A percentile compares a stretch with the other conserved stretches of the same genome.
Conservation (phyloP, 1,140 invertebrate genomes). For the Heliconius nattereri region DNA sequence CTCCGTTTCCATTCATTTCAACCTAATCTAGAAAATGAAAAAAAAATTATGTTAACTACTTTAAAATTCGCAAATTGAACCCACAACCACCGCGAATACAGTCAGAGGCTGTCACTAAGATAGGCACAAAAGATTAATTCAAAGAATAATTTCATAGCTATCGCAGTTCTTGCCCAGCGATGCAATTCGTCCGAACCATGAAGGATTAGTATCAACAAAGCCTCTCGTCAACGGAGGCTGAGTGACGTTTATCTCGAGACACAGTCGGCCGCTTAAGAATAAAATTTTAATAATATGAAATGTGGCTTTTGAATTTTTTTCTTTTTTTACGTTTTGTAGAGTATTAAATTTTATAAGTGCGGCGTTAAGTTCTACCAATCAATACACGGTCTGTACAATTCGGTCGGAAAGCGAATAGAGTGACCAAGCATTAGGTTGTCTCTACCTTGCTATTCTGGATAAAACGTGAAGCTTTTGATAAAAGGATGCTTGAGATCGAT, state of each 20-base stretch:
- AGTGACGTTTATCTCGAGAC: constrained; percentile 30
- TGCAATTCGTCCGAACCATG: constrained; percentile 5
- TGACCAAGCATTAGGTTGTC: too few relatives aligned
- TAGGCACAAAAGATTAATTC: neutral
- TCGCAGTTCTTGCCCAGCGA: constrained; percentile 11
- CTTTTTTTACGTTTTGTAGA: neutral
- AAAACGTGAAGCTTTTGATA: too few relatives aligned
- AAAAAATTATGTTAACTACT: too few relatives aligned
- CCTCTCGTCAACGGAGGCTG: constrained; percentile 15
- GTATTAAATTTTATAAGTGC: neutral
- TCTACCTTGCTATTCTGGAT: too few relatives aligned
- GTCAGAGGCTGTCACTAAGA: too few relatives aligned
- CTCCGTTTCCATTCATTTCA: too few relatives aligned
- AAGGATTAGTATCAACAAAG: constrained; percentile 30
- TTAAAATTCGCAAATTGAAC: too few relatives aligned
- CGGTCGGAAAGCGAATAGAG: too few relatives aligned
- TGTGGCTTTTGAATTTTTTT: neutral
- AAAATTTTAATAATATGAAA: constrained; percentile 3
- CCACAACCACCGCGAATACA: too few relatives aligned
- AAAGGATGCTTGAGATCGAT: too few relatives aligned
- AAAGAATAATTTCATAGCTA: constrained; percentile 11
- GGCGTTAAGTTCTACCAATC: neutral
- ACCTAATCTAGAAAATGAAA: too few relatives aligned
- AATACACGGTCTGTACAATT: neutral
- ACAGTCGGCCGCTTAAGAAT: constrained; percentile 15